These are phyloP conservation scores for Kryptolebias ocellatus DNA, from an alignment of 2,797 vertebrate species.

Conservation along the genomic window DNA sequence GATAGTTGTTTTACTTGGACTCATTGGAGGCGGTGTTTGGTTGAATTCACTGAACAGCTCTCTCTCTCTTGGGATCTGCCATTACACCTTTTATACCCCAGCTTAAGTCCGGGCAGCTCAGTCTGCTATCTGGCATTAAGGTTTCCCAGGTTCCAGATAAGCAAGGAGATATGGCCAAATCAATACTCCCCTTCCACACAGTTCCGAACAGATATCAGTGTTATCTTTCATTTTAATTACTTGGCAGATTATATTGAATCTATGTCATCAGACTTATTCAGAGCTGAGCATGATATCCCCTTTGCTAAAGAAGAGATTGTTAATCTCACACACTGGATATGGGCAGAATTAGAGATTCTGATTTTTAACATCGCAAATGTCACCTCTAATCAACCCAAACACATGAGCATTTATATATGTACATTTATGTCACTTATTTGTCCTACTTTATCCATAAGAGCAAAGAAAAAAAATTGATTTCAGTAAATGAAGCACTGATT, in stretches of 20 bases:
- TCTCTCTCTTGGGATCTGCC: constrained; percentile 28
- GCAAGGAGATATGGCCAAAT: constrained; percentile 64
- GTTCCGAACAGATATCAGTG: constrained; percentile 54
- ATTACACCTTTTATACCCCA: constrained; percentile 27
- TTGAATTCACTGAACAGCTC: constrained; percentile 46
- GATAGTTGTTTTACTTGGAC: constrained; percentile 49
- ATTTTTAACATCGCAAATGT: constrained; percentile 21
- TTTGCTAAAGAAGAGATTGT: not conserved
- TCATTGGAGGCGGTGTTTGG: constrained; percentile 39
- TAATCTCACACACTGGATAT: constrained; percentile 7
- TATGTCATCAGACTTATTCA: constrained; percentile 33
- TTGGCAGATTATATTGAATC: constrained; percentile 48
- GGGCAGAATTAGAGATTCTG: not conserved
- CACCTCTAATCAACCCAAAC: constrained; percentile 6
- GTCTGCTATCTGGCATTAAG: constrained; percentile 53
- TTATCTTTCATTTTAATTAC: constrained; percentile 55
- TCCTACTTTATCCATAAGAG: not conserved
- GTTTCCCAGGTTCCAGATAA: constrained; percentile 66
- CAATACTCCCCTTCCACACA: constrained; percentile 52
- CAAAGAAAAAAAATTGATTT: not conserved
- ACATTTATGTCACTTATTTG: constrained; percentile 1
- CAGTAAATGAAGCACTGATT: constrained; percentile 20
- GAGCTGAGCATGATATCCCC: constrained; percentile 20
- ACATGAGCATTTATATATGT: not conserved
- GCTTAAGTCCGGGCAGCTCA: constrained; percentile 59